Evolutionary conservation across 2,888 invertebrate species (phyloP).

Genomic region (Ochlodes sylvanus): DNA sequence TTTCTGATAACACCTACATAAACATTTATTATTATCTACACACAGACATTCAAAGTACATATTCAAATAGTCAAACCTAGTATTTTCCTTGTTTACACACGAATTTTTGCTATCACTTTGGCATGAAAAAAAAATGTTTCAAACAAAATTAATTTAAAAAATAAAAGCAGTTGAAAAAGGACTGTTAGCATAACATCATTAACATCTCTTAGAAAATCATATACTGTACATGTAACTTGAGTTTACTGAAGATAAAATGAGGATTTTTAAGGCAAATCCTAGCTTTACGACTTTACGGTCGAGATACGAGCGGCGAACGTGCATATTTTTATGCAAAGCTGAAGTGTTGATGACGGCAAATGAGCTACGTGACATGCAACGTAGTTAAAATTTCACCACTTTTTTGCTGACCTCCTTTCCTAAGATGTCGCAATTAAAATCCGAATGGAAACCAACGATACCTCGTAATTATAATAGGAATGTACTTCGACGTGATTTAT

Average conservation of each 20-base stretch:
- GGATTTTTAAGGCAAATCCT: conserved; percentile 31
- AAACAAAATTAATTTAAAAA: no score
- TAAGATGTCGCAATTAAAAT: conserved; percentile 32
- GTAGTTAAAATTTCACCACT: conserved; percentile 34
- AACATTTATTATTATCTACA: no score
- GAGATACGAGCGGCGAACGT: conserved; percentile 11
- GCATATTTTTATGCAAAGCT: conserved; percentile 27
- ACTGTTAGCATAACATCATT: not conserved
- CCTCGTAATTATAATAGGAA: not conserved
- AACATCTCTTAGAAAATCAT: not conserved
- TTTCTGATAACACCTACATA: no score
- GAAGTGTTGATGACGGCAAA: conserved; percentile 25
- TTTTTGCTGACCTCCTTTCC: conserved; percentile 33
- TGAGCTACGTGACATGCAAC: conserved; percentile 32
- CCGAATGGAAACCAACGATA: conserved; percentile 1
- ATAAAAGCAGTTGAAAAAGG: not conserved
- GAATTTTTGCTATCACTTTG: no score
- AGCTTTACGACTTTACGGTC: conserved; percentile 17
- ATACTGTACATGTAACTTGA: not conserved
- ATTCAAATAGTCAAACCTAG: no score
- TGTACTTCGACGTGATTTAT: no score
- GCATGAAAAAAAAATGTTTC: no score
- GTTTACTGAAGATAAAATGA: conserved; percentile 22
- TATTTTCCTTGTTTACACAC: no score
- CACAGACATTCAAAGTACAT: no score